Evolutionary conservation across 2,113 vertebrate species (phyloP).

Genomic region (Nothoprocta pentlandii): DNA sequence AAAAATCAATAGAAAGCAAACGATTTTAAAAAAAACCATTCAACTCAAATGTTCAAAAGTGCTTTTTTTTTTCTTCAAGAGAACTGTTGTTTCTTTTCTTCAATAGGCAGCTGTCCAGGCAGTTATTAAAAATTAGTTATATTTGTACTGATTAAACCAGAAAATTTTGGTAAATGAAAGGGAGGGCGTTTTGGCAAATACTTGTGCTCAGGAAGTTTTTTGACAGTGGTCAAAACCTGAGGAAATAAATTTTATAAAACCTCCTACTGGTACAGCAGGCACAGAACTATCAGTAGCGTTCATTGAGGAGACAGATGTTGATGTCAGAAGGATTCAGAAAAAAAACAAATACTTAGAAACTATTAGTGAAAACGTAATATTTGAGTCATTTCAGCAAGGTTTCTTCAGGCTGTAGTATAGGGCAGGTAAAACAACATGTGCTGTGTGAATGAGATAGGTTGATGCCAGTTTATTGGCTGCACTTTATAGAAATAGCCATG

Average conservation of each 20-base stretch:
- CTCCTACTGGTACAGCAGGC: neutral
- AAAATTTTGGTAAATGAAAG: neutral
- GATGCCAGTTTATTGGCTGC: neutral
- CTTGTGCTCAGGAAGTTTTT: neutral
- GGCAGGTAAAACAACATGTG: neutral
- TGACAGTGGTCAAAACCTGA: neutral
- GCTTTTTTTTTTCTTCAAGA: neutral
- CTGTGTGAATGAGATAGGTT: neutral
- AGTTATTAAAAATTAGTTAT: neutral
- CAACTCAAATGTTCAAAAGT: neutral
- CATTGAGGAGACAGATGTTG: fast-evolving
- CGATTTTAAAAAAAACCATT: neutral
- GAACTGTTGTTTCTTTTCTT: neutral
- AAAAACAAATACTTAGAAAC: neutral
- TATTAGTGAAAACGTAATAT: neutral
- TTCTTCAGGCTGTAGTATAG: neutral
- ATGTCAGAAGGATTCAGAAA: neutral
- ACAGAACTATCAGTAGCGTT: neutral
- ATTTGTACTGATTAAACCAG: neutral
- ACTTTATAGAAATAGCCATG: neutral
- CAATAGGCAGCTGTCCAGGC: neutral
- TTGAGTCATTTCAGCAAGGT: neutral
- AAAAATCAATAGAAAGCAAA: conserved; percentile 36
- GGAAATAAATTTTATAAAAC: neutral
- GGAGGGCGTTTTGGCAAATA: neutral